Evolutionary conservation across 2,113 vertebrate species (phyloP).

Genomic region (Miniopterus natalensis): DNA sequence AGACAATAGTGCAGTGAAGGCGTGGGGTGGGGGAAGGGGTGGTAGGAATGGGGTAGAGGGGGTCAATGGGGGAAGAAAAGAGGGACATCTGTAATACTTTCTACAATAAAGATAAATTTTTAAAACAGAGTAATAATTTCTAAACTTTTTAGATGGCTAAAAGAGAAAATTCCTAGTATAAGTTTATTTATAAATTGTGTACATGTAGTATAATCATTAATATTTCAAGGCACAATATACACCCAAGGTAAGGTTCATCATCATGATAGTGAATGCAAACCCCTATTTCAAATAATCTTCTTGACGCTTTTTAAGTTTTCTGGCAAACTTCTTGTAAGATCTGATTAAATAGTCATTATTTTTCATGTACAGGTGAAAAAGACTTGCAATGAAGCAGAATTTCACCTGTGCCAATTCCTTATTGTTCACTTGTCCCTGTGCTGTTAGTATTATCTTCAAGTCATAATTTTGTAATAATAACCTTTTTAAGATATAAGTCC

Average conservation of each 20-base stretch:
- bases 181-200: not conserved
- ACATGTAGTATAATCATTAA: not conserved
- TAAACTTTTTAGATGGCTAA: not conserved
- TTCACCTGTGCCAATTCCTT: not conserved
- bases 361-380: not conserved
- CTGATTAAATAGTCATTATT: not conserved
- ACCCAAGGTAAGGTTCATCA: not conserved
- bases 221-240: not conserved
- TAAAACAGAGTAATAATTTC: not conserved
- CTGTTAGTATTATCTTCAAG: not conserved
- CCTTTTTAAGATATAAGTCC: not conserved
- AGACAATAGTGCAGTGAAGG: no score
- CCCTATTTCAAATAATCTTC: not conserved
- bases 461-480: not conserved
- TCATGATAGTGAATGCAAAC: not conserved
- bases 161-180: not conserved
- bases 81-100: no score
- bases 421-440: not conserved
- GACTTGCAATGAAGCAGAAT: not conserved
- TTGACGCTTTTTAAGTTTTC: constrained; percentile 14
- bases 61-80: no score
- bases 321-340: not conserved
- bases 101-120: no score
- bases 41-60: no score
- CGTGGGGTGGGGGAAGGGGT: no score